These are phyloP conservation scores for Caenorhabditis inopinata DNA, from an alignment of 1,140 invertebrate genomes.

Conservation along the genomic window DNA sequence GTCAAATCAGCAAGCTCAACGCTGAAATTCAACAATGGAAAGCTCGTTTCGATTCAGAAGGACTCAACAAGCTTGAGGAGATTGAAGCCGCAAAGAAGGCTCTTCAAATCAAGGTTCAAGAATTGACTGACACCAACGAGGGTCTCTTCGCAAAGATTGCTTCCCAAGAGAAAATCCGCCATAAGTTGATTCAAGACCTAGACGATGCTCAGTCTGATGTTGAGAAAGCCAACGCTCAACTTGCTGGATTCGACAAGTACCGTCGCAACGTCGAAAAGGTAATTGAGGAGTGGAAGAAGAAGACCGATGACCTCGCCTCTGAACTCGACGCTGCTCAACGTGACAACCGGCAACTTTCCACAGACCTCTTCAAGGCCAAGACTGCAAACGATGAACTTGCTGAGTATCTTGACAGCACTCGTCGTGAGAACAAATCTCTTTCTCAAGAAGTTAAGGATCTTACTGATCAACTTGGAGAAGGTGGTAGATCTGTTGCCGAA, in stretches of 20 bases:
- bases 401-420: constrained; percentile 86
- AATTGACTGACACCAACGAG: constrained; percentile 96
- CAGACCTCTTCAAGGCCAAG: constrained; percentile 97
- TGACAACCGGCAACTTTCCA: constrained; percentile 98
- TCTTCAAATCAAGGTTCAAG: constrained; percentile 88
- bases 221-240: constrained; percentile 73
- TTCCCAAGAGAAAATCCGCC: constrained; percentile 95
- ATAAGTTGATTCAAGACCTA: constrained; percentile 90
- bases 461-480: constrained; percentile 96
- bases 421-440: constrained; percentile 92
- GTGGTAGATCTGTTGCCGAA: constrained; percentile 87
- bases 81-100: constrained; percentile 96
- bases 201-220: constrained; percentile 92
- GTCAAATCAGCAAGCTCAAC: constrained; percentile 95
- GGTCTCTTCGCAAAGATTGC: constrained; percentile 94
- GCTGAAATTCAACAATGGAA: constrained; percentile 90
- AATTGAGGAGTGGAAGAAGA: constrained; percentile 98
- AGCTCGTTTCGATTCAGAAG: constrained; percentile 94
- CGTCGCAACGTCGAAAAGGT: constrained; percentile 96
- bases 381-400: constrained; percentile 90
- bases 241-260: constrained; percentile 87
- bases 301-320: constrained; percentile 92
- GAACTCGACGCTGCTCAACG: constrained; percentile 95
- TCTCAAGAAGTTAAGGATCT: constrained; percentile 84
- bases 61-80: constrained; percentile 90